Percentiles rank a stretch among this genome's conserved stretches.
These are phyloP conservation scores for Synanthedon tipuliformis DNA, from an alignment of 2,888 invertebrate genomes.

Conservation along the genomic window DNA sequence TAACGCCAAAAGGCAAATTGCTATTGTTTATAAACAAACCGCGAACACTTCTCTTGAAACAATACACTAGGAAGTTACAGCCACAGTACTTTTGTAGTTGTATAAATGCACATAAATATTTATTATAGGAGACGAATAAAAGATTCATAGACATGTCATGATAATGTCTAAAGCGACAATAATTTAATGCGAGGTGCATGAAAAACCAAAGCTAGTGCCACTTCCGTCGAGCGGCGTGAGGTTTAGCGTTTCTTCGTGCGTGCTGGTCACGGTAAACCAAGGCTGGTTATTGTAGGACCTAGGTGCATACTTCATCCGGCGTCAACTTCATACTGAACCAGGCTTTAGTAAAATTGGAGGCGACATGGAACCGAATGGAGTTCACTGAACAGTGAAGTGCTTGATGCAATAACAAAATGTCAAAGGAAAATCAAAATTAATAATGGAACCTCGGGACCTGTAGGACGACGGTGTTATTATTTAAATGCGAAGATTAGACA, in stretches of 20 bases:
- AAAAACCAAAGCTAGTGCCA: constrained; percentile 25
- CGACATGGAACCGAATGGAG: background rate
- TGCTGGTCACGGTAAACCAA: constrained; percentile 31
- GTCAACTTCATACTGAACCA: background rate
- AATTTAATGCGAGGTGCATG: constrained; percentile 10
- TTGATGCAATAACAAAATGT: no score
- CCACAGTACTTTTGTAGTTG: constrained; percentile 26
- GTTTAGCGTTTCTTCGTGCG: constrained; percentile 29
- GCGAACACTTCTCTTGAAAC: constrained; percentile 43
- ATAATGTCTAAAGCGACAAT: constrained; percentile 6
- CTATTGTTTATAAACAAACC: constrained; percentile 52
- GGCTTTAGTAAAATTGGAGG: background rate
- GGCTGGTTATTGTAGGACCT: background rate
- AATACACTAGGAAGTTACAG: constrained; percentile 50
- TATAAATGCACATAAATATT: constrained; percentile 2
- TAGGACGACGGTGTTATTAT: constrained; percentile 23
- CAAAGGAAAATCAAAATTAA: background rate
- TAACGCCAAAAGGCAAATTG: constrained; percentile 50
- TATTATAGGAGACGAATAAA: constrained; percentile 7
- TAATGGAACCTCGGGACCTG: background rate
- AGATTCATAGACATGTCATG: constrained; percentile 6
- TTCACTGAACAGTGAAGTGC: no score
- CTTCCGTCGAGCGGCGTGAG: constrained; percentile 30
- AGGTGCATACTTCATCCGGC: background rate
- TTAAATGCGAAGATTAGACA: constrained; percentile 44